Conservation (phyloP, 2,888 invertebrate species). For the Elgonia sp. region DNA sequence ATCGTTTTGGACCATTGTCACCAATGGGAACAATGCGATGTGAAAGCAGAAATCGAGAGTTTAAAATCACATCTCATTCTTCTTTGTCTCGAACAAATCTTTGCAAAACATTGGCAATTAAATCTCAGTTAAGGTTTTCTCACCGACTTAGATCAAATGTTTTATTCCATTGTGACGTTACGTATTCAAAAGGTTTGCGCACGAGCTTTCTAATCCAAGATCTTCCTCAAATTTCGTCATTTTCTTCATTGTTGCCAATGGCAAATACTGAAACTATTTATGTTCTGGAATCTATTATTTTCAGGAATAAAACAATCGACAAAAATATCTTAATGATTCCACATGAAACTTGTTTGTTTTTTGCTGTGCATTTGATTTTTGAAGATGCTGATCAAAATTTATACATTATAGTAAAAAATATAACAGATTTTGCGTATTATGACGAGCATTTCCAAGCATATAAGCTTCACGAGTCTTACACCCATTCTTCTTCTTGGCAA, state of each 20-base stretch:
- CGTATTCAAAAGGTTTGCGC: neutral
- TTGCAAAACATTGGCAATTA: constrained; percentile 35
- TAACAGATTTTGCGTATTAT: constrained; percentile 49
- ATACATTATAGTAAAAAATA: constrained; percentile 41
- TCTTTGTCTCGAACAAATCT: constrained; percentile 55
- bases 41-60: constrained; percentile 55
- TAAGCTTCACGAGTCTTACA: constrained; percentile 32
- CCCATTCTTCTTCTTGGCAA: constrained; percentile 22
- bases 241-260: constrained; percentile 13
- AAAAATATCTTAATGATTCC: constrained; percentile 43
- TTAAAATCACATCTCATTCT: constrained; percentile 10
- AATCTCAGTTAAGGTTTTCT: constrained; percentile 46
- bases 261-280: constrained; percentile 20
- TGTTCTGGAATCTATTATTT: constrained; percentile 26
- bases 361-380: constrained; percentile 35
- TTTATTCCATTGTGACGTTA: neutral
- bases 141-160: constrained; percentile 16
- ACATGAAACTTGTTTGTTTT: constrained; percentile 35
- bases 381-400: constrained; percentile 29
- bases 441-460: constrained; percentile 57
- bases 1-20: constrained; percentile 10
- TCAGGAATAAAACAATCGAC: constrained; percentile 30
- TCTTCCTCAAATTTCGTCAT: constrained; percentile 36
- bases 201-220: constrained; percentile 16
- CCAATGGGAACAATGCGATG: constrained; percentile 18